These are phyloP conservation scores for Chloroclysta siterata DNA, from an alignment of 2,888 invertebrate genomes.

Conservation along the genomic window DNA sequence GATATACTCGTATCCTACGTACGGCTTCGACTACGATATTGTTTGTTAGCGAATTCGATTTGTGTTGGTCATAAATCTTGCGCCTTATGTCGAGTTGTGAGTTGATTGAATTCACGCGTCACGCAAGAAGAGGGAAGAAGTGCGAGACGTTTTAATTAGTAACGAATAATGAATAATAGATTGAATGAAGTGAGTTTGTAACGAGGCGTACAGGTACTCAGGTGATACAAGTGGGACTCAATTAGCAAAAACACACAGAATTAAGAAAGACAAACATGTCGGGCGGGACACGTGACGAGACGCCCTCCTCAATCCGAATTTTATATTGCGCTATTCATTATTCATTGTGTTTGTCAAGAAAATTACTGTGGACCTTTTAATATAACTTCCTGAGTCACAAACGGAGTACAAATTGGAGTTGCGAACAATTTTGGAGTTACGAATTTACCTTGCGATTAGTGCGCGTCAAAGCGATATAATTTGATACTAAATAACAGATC, in stretches of 20 bases:
- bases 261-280: constrained; percentile 81
- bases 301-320: constrained; percentile 80
- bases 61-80: constrained; percentile 85
- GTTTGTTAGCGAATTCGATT: constrained; percentile 85
- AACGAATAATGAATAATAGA: constrained; percentile 70
- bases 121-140: constrained; percentile 54
- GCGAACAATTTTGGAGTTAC: constrained; percentile 69
- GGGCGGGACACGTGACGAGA: constrained; percentile 71
- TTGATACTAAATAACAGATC: constrained; percentile 68
- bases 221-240: constrained; percentile 75
- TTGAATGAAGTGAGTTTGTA: constrained; percentile 50
- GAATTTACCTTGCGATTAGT: constrained; percentile 74
- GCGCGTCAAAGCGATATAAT: constrained; percentile 73
- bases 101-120: constrained; percentile 77
- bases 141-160: constrained; percentile 61
- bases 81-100: constrained; percentile 82
- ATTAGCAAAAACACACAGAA: constrained; percentile 84
- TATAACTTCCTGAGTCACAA: constrained; percentile 79
- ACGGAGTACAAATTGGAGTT: constrained; percentile 78
- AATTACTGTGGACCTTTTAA: constrained; percentile 84
- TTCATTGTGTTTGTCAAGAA: constrained; percentile 82
- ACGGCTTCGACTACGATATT: constrained; percentile 82
- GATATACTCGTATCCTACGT: constrained; percentile 83
- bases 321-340: constrained; percentile 81
- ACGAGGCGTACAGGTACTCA: constrained; percentile 50